Evolutionary conservation across 1,140 invertebrate species (phyloP), one percentile per base, ranked within the genome.

Genomic region (Manduca sexta): DNA sequence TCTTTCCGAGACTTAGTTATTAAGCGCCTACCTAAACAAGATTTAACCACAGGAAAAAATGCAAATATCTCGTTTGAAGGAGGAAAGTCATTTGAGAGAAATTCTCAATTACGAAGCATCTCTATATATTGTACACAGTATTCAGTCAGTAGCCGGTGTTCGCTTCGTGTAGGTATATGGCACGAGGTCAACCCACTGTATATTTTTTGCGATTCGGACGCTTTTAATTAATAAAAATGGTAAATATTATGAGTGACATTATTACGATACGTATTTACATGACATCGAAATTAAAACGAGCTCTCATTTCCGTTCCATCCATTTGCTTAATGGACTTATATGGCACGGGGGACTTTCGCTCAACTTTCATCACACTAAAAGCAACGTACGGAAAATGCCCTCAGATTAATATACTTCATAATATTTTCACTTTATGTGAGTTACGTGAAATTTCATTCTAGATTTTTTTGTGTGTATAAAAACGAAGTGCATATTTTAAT

Each of bases 321-420:
- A 84, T 84, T 84, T 84, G 72, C 71, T 67, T 83, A 84, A 84
- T 84, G 80, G 72, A 77, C 74, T 74, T 77, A 80, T 77, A 77
- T 64, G 75, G 66, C 79, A 73, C 75, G 43, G 57, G 77, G 77
- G 79, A 81, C 67, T 74, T 66, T 55, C 41, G 51, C 62, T 66
- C 57, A 70, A 80, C 77, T 81, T 81, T 83, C 79, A 83, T 82
- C 75, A 82, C 57, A 76, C 78, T 82, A 82, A 82, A 82, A 82
- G 74, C 75, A 72, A 67, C 69, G 71, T 74, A 77, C 72, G 62
- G 66, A 72, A 74, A 76, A 79, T 76, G 56, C 74, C 72, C 64
- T 65, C 57, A 73, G 74, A 79, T 79, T 82, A 79, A 75, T 82
- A 75, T 64, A 71, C 51, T 35, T 53, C 51, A 48, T 53, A 53